These are phyloP conservation scores for Eupithecia vulgata DNA, from an alignment of 2,888 invertebrate species.

Conservation along the genomic window DNA sequence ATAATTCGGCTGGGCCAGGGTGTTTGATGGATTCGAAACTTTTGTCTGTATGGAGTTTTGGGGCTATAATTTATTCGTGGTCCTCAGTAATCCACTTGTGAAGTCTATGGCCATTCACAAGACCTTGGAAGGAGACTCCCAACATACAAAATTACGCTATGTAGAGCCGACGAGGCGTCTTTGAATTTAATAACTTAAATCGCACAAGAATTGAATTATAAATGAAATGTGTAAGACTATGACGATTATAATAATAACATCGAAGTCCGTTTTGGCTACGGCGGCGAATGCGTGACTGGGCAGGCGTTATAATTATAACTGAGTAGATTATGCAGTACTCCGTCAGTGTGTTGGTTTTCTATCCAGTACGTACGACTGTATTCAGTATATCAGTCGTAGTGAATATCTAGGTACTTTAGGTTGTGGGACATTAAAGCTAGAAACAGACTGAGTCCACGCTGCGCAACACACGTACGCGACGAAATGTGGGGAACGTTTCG, in stretches of 20 bases:
- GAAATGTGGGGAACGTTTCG: too few species aligned
- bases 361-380: not conserved
- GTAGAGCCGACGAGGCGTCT: not conserved
- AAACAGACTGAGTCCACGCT: too few species aligned
- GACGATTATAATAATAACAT: not conserved
- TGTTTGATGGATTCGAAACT: conserved; percentile 27
- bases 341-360: not conserved
- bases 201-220: not conserved
- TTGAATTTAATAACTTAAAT: not conserved
- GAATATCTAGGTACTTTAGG: not conserved
- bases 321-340: not conserved
- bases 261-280: not conserved
- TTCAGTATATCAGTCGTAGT: not conserved
- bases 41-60: conserved; percentile 19
- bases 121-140: not conserved
- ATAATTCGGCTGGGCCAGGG: conserved; percentile 33
- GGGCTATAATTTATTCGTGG: conserved; percentile 16
- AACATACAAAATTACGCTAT: not conserved
- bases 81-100: not conserved
- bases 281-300: conserved; percentile 1
- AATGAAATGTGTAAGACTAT: not conserved
- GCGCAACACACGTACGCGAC: too few species aligned
- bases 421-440: not conserved
- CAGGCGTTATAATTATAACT: not conserved
- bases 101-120: conserved; percentile 6